These are phyloP conservation scores for Uloborus diversus DNA, from an alignment of 1,140 invertebrate genomes.

Conservation along the genomic window DNA sequence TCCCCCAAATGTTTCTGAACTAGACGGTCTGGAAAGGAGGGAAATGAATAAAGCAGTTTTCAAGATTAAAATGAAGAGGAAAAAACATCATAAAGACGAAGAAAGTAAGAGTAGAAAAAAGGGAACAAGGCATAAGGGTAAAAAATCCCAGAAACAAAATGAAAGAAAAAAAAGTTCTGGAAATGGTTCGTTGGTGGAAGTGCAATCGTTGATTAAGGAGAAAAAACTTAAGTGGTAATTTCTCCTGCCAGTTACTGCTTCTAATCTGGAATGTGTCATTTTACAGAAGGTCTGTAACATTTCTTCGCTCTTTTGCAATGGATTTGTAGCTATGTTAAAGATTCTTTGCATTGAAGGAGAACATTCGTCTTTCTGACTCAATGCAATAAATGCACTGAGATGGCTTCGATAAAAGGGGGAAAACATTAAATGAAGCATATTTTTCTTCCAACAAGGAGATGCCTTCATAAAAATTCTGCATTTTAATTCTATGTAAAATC, in stretches of 20 bases:
- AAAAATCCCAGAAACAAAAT: slow-evolving; percentile 2
- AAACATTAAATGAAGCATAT: too few relatives aligned
- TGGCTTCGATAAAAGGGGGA: too few relatives aligned
- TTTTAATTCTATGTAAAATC: too few relatives aligned
- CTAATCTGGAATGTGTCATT: slow-evolving; percentile 44
- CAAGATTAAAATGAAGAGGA: slow-evolving; percentile 45
- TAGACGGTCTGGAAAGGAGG: neutral
- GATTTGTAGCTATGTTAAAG: neutral
- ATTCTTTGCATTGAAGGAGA: neutral
- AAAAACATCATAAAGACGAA: slow-evolving; percentile 32
- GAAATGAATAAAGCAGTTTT: slow-evolving; percentile 41
- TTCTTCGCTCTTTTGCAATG: neutral
- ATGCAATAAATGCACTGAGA: too few relatives aligned
- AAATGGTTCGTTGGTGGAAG: slow-evolving; percentile 1
- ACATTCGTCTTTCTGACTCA: too few relatives aligned
- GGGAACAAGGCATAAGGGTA: neutral
- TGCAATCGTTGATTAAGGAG: slow-evolving; percentile 47
- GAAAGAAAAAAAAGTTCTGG: slow-evolving; percentile 11
- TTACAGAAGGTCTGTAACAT: neutral
- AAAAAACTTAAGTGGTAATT: slow-evolving; percentile 42
- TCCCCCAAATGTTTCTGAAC: slow-evolving; percentile 32
- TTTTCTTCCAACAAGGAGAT: too few relatives aligned
- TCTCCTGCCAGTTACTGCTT: slow-evolving; percentile 2
- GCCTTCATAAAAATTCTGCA: too few relatives aligned
- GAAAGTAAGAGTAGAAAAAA: too few relatives aligned